phyloP scores from a whole-genome alignment of 2,113 vertebrate species.

The Okapia johnstoni region DNA sequence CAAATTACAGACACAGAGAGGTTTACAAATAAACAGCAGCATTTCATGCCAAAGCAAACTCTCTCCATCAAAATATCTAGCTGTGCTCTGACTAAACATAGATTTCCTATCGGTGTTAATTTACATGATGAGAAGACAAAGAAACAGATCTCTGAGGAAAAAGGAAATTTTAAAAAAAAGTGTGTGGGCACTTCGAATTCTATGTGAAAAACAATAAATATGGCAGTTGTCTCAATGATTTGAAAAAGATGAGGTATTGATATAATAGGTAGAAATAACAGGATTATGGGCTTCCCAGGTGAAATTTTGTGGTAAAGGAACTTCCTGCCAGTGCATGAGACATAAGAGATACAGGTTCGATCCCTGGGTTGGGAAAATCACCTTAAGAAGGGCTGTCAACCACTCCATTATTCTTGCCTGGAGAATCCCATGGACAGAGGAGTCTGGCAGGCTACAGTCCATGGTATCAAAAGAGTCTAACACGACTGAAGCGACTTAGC shows the following conservation, averaged over 20 bases:
- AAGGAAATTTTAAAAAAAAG: neutral
- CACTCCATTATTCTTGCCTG: neutral
- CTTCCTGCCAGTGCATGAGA: neutral
- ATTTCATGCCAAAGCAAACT: slow-evolving; percentile 13
- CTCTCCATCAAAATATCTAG: slow-evolving; percentile 23
- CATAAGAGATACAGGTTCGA: neutral
- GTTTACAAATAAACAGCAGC: slow-evolving; percentile 17
- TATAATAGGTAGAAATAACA: neutral
- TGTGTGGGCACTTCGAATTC: neutral
- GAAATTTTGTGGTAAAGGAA: neutral
- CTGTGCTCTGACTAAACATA: neutral
- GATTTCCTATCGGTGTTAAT: neutral
- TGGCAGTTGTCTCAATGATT: neutral
- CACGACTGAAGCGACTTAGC: neutral
- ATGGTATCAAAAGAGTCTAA: neutral
- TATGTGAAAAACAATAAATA: neutral
- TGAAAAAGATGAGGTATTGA: neutral
- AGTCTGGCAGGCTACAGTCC: neutral
- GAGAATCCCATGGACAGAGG: neutral
- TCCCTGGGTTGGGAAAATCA: neutral
- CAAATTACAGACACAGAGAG: slow-evolving; percentile 15
- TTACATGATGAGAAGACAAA: slow-evolving; percentile 31
- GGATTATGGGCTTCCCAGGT: neutral
- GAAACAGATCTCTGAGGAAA: neutral
- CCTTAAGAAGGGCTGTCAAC: neutral